Percentiles rank a stretch among this genome's conserved stretches.
Evolutionary conservation across 2,113 vertebrate genomes (phyloP).

Genomic region (Bos taurus): ARS-UCD2.0 NC_037347.1:60261001-60261500

Average conservation of each 20-base stretch:
- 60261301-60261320: background rate
- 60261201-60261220: background rate
- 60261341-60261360: background rate
- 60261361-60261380: background rate
- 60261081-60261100: background rate
- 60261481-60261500: background rate
- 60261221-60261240: background rate
- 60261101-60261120: background rate
- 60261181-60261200: background rate
- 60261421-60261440: background rate
- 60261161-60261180: background rate
- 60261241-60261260: background rate
- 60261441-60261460: background rate
- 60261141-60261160: background rate
- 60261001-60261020: background rate
- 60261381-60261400: background rate
- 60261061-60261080: background rate
- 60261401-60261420: background rate
- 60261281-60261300: background rate
- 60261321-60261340: background rate
- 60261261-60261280: background rate
- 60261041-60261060: background rate
- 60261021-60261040: background rate
- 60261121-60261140: background rate
- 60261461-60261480: background rate